Percentiles rank a stretch among this genome's conserved stretches.
These are phyloP conservation scores for Patella caerulea DNA, from an alignment of 2,888 invertebrate genomes.

Conservation along the genomic window DNA sequence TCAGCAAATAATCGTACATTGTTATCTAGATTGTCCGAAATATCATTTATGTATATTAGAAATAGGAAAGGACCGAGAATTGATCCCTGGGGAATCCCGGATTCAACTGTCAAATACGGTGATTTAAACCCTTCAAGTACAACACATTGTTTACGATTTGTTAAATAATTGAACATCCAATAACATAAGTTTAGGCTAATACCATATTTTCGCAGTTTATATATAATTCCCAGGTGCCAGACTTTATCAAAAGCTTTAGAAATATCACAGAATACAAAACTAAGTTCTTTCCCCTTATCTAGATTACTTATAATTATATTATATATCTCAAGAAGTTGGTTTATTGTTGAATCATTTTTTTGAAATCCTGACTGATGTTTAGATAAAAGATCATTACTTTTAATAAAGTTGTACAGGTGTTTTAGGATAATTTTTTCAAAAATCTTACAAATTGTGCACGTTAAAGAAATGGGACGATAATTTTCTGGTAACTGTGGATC, in stretches of 20 bases:
- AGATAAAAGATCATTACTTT: not conserved
- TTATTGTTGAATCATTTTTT: not conserved
- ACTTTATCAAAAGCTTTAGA: constrained; percentile 23
- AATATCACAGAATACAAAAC: constrained; percentile 15
- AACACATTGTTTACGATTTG: not conserved
- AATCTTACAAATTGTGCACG: not conserved
- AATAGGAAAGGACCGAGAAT: constrained; percentile 26
- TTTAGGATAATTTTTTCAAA: not conserved
- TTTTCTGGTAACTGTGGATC: not conserved
- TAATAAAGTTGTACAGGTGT: not conserved
- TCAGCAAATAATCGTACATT: constrained; percentile 27
- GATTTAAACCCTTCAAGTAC: not conserved
- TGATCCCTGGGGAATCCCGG: constrained; percentile 25
- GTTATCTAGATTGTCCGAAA: constrained; percentile 12
- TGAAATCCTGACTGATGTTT: not conserved
- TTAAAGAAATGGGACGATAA: not conserved
- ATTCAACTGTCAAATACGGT: not conserved
- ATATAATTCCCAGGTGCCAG: constrained; percentile 5
- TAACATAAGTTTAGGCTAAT: constrained; percentile 8
- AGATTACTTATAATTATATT: no score
- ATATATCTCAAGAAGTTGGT: no score
- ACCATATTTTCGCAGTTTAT: constrained; percentile 8
- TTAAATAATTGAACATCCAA: not conserved
- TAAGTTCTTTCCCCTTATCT: not conserved
- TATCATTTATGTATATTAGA: no score